phyloP scores from a whole-genome alignment of 2,113 vertebrate species.

The Macrotus californicus region DNA sequence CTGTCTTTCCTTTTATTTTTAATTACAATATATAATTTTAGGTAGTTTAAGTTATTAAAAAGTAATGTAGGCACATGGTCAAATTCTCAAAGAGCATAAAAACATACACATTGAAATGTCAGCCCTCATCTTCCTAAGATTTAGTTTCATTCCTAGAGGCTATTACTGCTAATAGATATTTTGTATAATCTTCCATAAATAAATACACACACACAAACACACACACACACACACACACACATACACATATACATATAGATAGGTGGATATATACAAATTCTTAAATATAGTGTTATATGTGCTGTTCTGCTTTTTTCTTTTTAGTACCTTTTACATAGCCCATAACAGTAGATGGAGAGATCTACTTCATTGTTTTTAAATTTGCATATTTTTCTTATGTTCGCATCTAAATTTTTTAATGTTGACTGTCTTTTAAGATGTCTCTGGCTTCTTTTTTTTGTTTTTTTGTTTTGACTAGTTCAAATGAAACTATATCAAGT shows the following conservation, averaged over 20 bases:
- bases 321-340: not conserved
- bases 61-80: not conserved
- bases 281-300: not conserved
- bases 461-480: not conserved
- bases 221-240: not conserved
- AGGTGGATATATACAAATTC: not conserved
- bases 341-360: not conserved
- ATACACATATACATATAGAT: not conserved
- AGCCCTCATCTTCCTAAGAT: not conserved
- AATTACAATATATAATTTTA: not conserved
- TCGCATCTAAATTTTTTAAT: not conserved
- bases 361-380: not conserved
- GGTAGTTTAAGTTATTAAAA: not conserved
- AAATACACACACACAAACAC: not conserved
- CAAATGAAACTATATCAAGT: not conserved
- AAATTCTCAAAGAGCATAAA: constrained; percentile 11
- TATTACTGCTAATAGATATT: not conserved
- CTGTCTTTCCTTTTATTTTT: not conserved
- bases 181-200: not conserved
- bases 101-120: not conserved
- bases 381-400: not conserved
- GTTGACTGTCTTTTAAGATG: not conserved
- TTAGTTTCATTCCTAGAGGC: not conserved
- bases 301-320: not conserved
- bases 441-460: not conserved